phyloP scores from a whole-genome alignment of 2,113 vertebrate species.

The Potamarius usumacintae region DNA sequence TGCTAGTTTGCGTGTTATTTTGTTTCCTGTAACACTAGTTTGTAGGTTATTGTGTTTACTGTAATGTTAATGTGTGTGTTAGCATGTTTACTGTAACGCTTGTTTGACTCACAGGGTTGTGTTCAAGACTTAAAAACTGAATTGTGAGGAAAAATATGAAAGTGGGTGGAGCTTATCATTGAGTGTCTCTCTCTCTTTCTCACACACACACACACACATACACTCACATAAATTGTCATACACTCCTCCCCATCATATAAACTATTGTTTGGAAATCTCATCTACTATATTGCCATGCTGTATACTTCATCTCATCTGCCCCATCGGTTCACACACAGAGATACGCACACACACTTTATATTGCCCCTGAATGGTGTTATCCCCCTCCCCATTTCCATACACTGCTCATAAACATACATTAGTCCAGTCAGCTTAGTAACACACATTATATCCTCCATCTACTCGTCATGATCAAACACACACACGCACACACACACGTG shows the following conservation, averaged over 20 bases:
- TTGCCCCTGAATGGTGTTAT: slow-evolving; percentile 20
- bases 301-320: slow-evolving; percentile 22
- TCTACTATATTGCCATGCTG: slow-evolving; percentile 37
- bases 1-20: no score
- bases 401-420: neutral
- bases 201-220: slow-evolving; percentile 1
- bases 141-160: neutral
- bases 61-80: no score
- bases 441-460: neutral
- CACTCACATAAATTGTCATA: slow-evolving; percentile 32
- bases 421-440: slow-evolving; percentile 4
- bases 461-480: neutral
- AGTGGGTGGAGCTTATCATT: neutral
- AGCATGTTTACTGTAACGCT: no score
- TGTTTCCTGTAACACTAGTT: no score
- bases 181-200: neutral
- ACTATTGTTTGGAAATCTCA: slow-evolving; percentile 36
- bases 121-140: neutral
- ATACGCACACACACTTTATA: slow-evolving; percentile 19
- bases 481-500: neutral
- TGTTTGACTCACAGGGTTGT: neutral
- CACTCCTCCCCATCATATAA: slow-evolving; percentile 36
- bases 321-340: neutral
- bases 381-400: neutral
- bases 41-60: no score